phyloP scores from a whole-genome alignment of 2,797 vertebrate genomes.

The Hydrolagus colliei region DNA sequence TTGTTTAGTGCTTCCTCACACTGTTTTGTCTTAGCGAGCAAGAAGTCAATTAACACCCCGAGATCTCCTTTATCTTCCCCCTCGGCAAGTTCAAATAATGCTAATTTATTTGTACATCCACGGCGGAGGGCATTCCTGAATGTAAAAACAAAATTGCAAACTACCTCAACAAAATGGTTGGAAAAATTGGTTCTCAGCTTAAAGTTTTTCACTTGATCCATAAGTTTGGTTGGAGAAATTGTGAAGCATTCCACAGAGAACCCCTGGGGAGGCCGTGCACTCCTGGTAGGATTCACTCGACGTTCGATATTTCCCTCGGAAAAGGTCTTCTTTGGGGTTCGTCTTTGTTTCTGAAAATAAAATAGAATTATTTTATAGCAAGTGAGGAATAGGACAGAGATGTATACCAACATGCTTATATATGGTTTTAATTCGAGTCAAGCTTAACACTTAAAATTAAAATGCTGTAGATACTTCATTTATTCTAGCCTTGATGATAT shows the following conservation, averaged over 20 bases:
- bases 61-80: too few species aligned
- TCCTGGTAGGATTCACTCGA: conserved; percentile 78
- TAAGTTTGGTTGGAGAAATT: conserved; percentile 48
- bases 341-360: conserved; percentile 58
- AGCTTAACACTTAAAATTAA: neutral
- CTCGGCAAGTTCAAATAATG: too few species aligned
- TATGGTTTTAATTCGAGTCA: neutral
- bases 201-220: conserved; percentile 48
- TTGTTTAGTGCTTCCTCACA: too few species aligned
- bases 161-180: conserved; percentile 13
- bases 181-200: conserved; percentile 56
- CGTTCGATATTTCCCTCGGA: conserved; percentile 60
- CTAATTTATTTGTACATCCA: too few species aligned
- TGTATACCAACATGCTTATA: neutral
- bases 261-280: conserved; percentile 82
- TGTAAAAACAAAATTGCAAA: neutral
- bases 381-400: neutral
- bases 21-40: too few species aligned
- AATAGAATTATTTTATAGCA: neutral
- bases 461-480: neutral
- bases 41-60: too few species aligned
- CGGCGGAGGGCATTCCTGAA: too few species aligned
- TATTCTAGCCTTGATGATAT: too few species aligned
- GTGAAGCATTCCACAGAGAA: conserved; percentile 77
- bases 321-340: conserved; percentile 53